Conservation (phyloP, 2,797 vertebrate species). For the Microhierax caerulescens region DNA sequence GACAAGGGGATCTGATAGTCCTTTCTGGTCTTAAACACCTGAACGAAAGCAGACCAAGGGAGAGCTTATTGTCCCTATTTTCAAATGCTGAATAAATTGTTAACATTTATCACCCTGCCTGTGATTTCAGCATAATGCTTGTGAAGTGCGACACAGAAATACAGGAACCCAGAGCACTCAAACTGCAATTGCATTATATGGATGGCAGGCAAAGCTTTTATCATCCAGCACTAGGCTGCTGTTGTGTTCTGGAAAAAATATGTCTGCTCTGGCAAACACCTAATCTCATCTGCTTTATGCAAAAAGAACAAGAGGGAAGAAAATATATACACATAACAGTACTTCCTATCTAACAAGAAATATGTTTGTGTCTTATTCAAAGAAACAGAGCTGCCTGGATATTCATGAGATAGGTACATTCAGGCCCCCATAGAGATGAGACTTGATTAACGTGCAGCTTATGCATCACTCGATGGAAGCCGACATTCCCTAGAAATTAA, state of each 20-base stretch:
- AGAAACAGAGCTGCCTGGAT: conserved; percentile 36
- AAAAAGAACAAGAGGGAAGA: conserved; percentile 17
- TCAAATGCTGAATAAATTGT: neutral
- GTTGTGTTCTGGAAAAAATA: conserved; percentile 20
- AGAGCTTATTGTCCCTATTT: neutral
- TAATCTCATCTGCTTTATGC: conserved; percentile 34
- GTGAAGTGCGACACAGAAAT: neutral
- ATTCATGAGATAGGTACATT: conserved; percentile 51
- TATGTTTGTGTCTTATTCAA: conserved; percentile 17
- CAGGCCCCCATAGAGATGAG: neutral
- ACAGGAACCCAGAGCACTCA: neutral
- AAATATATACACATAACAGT: neutral
- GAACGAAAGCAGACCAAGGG: neutral
- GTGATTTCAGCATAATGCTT: neutral
- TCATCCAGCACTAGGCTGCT: neutral
- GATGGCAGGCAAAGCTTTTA: conserved; percentile 9
- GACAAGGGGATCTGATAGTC: neutral
- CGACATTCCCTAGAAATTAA: conserved; percentile 41
- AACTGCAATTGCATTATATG: conserved; percentile 4
- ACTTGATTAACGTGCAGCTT: conserved; percentile 47
- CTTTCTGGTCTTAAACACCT: neutral
- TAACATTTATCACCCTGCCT: conserved; percentile 21
- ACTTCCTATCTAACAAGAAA: conserved; percentile 43
- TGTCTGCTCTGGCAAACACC: neutral
- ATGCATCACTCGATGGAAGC: conserved; percentile 37